Percentiles rank a stretch among this genome's conserved stretches.
Evolutionary conservation across 2,113 vertebrate genomes (phyloP).

Genomic region (Phrynosoma platyrhinos): DNA sequence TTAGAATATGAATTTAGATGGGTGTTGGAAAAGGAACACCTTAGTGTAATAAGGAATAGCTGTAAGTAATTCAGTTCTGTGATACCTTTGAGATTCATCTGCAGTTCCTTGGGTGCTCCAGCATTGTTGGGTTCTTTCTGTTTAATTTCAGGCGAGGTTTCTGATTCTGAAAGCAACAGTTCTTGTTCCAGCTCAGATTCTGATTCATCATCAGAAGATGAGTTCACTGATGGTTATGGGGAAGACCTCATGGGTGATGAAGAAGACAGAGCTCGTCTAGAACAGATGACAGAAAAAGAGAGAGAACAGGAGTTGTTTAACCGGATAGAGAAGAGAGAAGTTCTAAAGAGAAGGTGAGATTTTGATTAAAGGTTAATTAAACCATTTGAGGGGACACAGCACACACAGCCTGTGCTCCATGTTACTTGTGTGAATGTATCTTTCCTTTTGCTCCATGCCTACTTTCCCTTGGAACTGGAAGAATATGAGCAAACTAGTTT

Average conservation of each 20-base stretch:
- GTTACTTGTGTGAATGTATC: not conserved
- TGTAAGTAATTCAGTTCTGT: not conserved
- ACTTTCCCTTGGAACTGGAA: not conserved
- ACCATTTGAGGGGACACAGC: not conserved
- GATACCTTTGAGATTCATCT: not conserved
- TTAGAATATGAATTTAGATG: slow-evolving; percentile 9
- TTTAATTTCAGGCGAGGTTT: slow-evolving; percentile 90
- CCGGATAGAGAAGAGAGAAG: slow-evolving; percentile 97
- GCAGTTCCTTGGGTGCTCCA: slow-evolving; percentile 4
- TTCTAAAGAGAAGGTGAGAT: slow-evolving; percentile 94
- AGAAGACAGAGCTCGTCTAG: slow-evolving; percentile 93
- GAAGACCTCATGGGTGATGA: slow-evolving; percentile 98
- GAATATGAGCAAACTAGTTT: not conserved
- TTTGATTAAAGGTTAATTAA: not conserved
- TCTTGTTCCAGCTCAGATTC: slow-evolving; percentile 97
- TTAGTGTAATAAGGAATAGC: not conserved
- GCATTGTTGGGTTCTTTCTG: not conserved
- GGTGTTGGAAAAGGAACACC: not conserved
- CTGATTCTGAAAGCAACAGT: slow-evolving; percentile 96
- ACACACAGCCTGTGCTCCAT: not conserved
- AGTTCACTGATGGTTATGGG: slow-evolving; percentile 96
- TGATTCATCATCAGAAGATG: slow-evolving; percentile 95
- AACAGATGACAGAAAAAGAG: slow-evolving; percentile 99
- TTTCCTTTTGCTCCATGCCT: not conserved
- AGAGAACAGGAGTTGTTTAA: slow-evolving; percentile 98